Evolutionary conservation across 1,140 invertebrate species (phyloP), one percentile per base, ranked within the genome.

Genomic region (Carcinoscorpius rotundicauda): DNA sequence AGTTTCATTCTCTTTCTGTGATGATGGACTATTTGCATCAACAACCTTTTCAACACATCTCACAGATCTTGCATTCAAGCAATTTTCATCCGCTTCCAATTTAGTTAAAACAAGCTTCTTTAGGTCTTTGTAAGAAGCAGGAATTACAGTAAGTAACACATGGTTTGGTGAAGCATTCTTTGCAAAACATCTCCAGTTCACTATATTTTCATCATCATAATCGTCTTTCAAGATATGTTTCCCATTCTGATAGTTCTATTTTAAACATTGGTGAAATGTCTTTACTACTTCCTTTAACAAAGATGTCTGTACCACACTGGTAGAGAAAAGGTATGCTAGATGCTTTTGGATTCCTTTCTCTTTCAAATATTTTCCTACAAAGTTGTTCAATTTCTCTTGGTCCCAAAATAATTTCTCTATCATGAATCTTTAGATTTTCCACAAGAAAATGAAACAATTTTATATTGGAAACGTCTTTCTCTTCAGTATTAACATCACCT

Each of bases 121-220:
- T 11, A 81, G 66, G 71, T 80, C 79, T 50, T 76, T 71, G 71
- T 75, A 80, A 6, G 82, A 81, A 6, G 84, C 81, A 3, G 87
- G 87, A 10, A 89, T 67, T 70, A 89, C 81, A 4, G 86, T 88
- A 4, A 89, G 71, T 8, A 88, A 80, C 4, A 88, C 78, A 68
- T 85, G 84, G 0, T 81, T 83, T 4, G 77, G 71, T 29, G 80
- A 82, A 10, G 84, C 76, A 11, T 81, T 81, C 75, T 86, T 87
- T 4, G 87, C 77, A 71, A 84, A 88, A 74, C 87, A 89, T 62
- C 81, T 78, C 87, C 87, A 89, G 66, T 77, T 75, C 10, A 81
- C 71, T 51, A 60, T 59, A 49, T 60, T 10, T 5, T 66, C 11
- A 29, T 29, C 29, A 29, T 29, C n/a, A 51, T 29, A 29, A 29